Conservation (phyloP, 2,113 vertebrate genomes). For the Hucho hucho region DNA sequence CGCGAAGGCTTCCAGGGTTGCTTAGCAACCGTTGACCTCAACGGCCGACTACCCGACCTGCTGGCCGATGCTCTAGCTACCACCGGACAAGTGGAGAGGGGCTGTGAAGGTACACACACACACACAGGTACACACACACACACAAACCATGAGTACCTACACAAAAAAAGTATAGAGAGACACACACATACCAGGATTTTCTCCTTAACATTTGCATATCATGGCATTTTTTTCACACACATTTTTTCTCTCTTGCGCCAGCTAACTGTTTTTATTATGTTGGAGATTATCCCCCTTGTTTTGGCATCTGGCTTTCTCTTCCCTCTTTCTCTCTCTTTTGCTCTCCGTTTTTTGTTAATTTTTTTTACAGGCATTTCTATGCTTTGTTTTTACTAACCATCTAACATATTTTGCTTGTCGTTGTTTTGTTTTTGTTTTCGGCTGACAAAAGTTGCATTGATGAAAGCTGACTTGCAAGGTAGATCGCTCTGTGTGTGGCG, state of each 20-base stretch:
- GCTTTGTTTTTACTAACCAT: constrained; percentile 93
- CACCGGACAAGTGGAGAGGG: constrained; percentile 94
- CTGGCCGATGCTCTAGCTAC: constrained; percentile 93
- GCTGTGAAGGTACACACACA: constrained; percentile 89
- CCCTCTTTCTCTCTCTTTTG: constrained; percentile 57
- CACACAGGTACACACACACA: not conserved
- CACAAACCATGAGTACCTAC: not conserved
- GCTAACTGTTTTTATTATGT: not conserved
- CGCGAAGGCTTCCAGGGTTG: constrained; percentile 98
- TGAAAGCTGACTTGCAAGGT: constrained; percentile 99
- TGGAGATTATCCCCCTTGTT: constrained; percentile 52
- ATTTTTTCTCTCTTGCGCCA: constrained; percentile 43
- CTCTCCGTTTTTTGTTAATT: not conserved
- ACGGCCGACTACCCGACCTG: constrained; percentile 94
- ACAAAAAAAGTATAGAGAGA: not conserved
- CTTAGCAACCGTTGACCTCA: constrained; percentile 93
- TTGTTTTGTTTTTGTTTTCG: constrained; percentile 88
- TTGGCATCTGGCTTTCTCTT: constrained; percentile 62
- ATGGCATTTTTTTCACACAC: constrained; percentile 4
- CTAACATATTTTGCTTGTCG: constrained; percentile 95
- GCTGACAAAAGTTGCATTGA: constrained; percentile 99
- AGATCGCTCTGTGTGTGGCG: constrained; percentile 89
- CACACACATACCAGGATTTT: not conserved
- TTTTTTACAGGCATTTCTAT: constrained; percentile 79
- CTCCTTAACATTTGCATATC: constrained; percentile 25